These are phyloP conservation scores for Corythucha ciliata DNA, from an alignment of 2,888 invertebrate species.

Conservation along the genomic window DNA sequence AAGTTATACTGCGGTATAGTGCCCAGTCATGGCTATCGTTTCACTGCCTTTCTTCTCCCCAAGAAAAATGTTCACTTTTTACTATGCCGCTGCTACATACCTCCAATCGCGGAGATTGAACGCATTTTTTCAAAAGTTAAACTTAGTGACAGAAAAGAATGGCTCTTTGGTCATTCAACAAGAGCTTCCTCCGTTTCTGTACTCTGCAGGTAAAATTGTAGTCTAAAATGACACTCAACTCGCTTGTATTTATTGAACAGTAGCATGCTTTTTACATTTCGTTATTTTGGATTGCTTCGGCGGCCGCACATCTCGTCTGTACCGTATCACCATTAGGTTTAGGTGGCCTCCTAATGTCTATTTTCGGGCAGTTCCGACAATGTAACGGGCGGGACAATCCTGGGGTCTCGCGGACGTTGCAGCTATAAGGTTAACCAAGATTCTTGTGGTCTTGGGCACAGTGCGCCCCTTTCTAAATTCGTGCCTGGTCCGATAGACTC, in stretches of 20 bases:
- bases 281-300: constrained; percentile 7
- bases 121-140: constrained; percentile 57
- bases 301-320: not conserved
- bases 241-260: not conserved
- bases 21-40: too few relatives aligned
- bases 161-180: constrained; percentile 38
- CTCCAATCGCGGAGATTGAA: constrained; percentile 70
- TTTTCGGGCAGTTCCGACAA: too few relatives aligned
- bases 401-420: too few relatives aligned
- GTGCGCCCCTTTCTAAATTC: too few relatives aligned
- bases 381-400: too few relatives aligned
- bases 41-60: too few relatives aligned
- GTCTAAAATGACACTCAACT: not conserved
- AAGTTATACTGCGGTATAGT: too few relatives aligned
- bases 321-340: not conserved
- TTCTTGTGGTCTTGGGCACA: too few relatives aligned
- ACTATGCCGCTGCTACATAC: constrained; percentile 74
- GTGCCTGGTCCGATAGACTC: too few relatives aligned
- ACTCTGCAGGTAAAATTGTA: constrained; percentile 20
- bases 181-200: constrained; percentile 31
- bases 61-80: constrained; percentile 59
- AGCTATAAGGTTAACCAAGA: too few relatives aligned
- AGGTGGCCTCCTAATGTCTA: too few relatives aligned
- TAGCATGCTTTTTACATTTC: constrained; percentile 3
- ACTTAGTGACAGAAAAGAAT: constrained; percentile 38